A percentile compares a stretch with the other conserved stretches of the same genome.
Evolutionary conservation across 2,888 invertebrate genomes (phyloP).

Genomic region (Bursaphelenchus okinawaensis): DNA sequence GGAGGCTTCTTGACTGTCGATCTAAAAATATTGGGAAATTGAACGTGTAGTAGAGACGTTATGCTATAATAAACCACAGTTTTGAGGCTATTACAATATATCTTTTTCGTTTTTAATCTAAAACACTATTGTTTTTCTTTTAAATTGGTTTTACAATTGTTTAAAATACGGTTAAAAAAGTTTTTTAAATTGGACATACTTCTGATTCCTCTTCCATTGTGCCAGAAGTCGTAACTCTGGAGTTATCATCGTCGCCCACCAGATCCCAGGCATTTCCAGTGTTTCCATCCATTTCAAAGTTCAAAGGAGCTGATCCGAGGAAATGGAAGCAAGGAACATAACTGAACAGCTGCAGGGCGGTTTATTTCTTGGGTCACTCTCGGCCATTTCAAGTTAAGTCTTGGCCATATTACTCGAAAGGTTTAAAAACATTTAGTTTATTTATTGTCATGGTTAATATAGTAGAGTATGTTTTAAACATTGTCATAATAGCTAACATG

Average conservation of each 20-base stretch:
- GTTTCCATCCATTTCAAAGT: slow-evolving; percentile 19
- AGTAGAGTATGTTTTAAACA: too few species aligned
- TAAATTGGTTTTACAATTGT: slow-evolving; percentile 7
- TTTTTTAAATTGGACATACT: slow-evolving; percentile 7
- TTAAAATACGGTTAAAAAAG: too few species aligned
- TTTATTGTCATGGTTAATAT: too few species aligned
- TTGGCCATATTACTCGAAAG: too few species aligned
- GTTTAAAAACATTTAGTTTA: too few species aligned
- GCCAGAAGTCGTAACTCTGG: slow-evolving; percentile 8
- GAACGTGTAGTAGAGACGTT: too few species aligned
- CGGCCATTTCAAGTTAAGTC: background rate
- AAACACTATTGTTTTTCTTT: slow-evolving; percentile 1
- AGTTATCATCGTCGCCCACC: slow-evolving; percentile 34
- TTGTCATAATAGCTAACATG: too few species aligned
- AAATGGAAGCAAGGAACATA: background rate
- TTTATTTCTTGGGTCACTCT: background rate
- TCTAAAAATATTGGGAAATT: background rate
- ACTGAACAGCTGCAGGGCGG: background rate
- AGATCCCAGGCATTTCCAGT: slow-evolving; percentile 49
- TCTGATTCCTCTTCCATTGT: slow-evolving; percentile 11
- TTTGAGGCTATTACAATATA: too few species aligned
- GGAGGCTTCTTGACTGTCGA: background rate
- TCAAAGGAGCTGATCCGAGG: background rate
- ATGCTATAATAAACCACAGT: background rate
- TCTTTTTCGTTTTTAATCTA: too few species aligned